Evolutionary conservation across 2,888 invertebrate species (phyloP).

Genomic region (Thelaira solivaga): DNA sequence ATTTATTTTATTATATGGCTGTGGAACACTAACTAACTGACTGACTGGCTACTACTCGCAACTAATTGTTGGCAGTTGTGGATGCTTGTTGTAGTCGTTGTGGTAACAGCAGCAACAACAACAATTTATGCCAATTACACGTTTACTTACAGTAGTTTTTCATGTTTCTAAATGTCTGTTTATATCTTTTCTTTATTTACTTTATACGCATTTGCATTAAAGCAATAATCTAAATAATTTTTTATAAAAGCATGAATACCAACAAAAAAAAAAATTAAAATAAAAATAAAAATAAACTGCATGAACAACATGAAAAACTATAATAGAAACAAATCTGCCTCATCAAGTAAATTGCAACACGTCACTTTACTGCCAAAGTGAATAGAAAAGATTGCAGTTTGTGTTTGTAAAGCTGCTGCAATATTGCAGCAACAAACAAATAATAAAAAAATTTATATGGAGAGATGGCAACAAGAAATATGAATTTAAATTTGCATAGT

Average conservation of each 20-base stretch:
- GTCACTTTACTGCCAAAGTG: constrained; percentile 65
- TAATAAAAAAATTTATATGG: constrained; percentile 26
- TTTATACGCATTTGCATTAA: constrained; percentile 60
- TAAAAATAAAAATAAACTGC: constrained; percentile 10
- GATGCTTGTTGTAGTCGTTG: constrained; percentile 10
- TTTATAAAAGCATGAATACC: constrained; percentile 63
- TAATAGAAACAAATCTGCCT: constrained; percentile 62
- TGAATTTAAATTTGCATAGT: constrained; percentile 73
- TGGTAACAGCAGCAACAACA: constrained; percentile 42
- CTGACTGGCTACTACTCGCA: neutral
- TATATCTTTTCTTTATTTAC: constrained; percentile 34
- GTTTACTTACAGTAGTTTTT: constrained; percentile 60
- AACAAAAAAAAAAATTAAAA: constrained; percentile 34
- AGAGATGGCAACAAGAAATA: constrained; percentile 66
- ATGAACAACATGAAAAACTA: constrained; percentile 33
- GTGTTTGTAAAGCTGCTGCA: neutral
- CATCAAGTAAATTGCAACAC: constrained; percentile 70
- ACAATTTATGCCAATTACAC: constrained; percentile 60
- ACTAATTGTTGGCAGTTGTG: constrained; percentile 17
- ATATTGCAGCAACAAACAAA: constrained; percentile 28
- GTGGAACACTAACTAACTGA: neutral
- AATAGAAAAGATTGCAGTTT: constrained; percentile 58
- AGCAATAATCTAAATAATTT: constrained; percentile 68
- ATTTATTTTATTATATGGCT: neutral
- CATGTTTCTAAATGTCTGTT: constrained; percentile 48